Conservation (phyloP, 2,113 vertebrate genomes). For the Gopherus evgoodei region DNA sequence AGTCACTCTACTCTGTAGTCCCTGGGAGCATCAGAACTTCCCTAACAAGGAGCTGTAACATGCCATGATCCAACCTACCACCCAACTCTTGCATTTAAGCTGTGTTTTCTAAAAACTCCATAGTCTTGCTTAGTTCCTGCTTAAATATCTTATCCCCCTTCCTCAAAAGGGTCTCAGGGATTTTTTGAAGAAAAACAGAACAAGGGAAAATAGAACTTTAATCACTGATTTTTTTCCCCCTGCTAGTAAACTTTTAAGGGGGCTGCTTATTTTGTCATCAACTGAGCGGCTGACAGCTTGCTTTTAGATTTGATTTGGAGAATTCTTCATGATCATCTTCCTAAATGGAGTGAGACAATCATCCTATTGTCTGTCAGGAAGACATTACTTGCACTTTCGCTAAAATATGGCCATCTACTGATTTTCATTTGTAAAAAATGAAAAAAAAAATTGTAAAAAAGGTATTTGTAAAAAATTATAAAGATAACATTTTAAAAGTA, state of each 20-base stretch:
- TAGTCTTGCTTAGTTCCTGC: background rate
- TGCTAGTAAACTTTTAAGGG: background rate
- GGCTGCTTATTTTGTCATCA: background rate
- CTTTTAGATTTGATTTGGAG: background rate
- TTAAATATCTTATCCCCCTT: background rate
- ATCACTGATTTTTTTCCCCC: background rate
- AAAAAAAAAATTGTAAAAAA: background rate
- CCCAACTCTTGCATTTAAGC: background rate
- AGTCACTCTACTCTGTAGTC: background rate
- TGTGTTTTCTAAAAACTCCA: background rate
- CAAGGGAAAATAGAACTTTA: background rate
- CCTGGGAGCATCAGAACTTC: background rate
- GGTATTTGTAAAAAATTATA: background rate
- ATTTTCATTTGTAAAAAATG: background rate
- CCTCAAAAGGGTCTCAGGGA: background rate
- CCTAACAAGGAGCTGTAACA: background rate
- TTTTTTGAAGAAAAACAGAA: background rate
- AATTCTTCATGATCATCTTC: background rate
- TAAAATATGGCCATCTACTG: background rate
- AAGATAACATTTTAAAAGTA: background rate
- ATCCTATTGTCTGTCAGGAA: background rate
- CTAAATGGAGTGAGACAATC: background rate
- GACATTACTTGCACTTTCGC: rapidly evolving
- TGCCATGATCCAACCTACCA: background rate
- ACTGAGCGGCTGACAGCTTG: background rate